Base-by-base conservation (phyloP, 2,797 vertebrate genomes). In the Sebastolobus alascanus region DNA sequence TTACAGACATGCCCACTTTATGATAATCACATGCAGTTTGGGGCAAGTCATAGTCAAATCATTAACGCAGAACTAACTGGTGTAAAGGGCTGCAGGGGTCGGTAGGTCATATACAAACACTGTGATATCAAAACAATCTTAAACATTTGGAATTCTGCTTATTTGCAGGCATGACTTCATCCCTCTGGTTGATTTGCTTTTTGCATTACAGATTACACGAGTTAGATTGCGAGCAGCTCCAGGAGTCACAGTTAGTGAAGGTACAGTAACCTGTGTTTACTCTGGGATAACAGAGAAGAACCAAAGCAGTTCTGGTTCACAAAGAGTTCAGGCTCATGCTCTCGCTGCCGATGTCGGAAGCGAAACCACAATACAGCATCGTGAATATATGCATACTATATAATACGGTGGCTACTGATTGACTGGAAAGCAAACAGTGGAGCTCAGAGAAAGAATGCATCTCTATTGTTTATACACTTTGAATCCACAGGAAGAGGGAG, bases 361-460 rank as follows among this genome's bases (percentile, higher is more conserved):
- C 66, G 29, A 55, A 83, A 31, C 40, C 61, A 40, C 58, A 78
- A 22, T 29, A 35, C 38, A 55, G 58, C 31, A 72, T 82, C n/a
- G 66, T 64, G 40, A 52, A 67, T 58, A 64, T 67, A 76, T 60
- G 5, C 25, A 69, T 68, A 54, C 5, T 58, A 59, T 56, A 61
- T 38, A 79, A 67, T 74, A 69, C 12, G 10, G 55, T 73, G 73
- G 88, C 82, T 86, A 92, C 85, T 91, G 86, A 93, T 80, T 90
- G 83, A 92, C 90, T 78, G 66, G 69, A 88, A 81, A 64, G 79
- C 77, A 94, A 92, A 91, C 81, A 90, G 6, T 43, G 40, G 38
- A 64, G 78, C 63, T 78, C 14, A 13, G 61, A 88, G 55, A 29
- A 88, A 82, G 72, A 90, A 91, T 77, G 50, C 79, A 85, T 84